Base-by-base conservation (phyloP, 2,113 vertebrate species). In the Brienomyrus longianalis region DNA sequence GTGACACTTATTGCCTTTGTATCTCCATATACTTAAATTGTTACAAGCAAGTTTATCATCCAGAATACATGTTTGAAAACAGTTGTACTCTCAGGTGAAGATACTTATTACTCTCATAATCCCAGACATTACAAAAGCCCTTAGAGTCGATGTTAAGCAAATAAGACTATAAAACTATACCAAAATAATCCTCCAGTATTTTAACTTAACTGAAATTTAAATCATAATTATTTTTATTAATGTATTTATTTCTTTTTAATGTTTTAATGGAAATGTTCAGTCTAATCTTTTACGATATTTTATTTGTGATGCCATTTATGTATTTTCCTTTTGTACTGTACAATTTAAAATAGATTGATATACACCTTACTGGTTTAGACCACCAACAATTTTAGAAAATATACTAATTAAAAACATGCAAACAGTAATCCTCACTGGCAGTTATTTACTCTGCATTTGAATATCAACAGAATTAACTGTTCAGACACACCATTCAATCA, bases 351-450 rank as follows among this genome's bases (percentile, higher is more conserved):
- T 89, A 47, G 39, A 90, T 74, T 91, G 91, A 91, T 93, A 93
- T 93, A 91, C 93, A 59, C 59, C 92, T 94, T 94, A 93, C 92
- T 92, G 90, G 93, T 93, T 89, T 92, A 50, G 91, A 92, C 43
- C 66, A 92, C 56, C 90, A 90, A 47, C 91, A 43, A 88, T 93
- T 85, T 94, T 90, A 94, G 92, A 89, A 94, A 93, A 91, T 83
- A 89, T 92, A 93, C 83, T 84, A 90, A 96, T 94, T 95, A 95
- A 96, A 96, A 66, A 62, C 50, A 27, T 88, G 39, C 31, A 66
- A 80, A 89, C 77, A 47, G 48, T 85, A 39, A 45, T 5, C 83
- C 59, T n/a, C 31, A 47, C 77, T 43, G 5, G 54, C 13, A 9
- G 6, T 21, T 88, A 45, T 59, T 62, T 88, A 39, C 15, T 56